Base-by-base conservation (phyloP, 2,113 vertebrate species). In the Salvelinus sp. region DNA sequence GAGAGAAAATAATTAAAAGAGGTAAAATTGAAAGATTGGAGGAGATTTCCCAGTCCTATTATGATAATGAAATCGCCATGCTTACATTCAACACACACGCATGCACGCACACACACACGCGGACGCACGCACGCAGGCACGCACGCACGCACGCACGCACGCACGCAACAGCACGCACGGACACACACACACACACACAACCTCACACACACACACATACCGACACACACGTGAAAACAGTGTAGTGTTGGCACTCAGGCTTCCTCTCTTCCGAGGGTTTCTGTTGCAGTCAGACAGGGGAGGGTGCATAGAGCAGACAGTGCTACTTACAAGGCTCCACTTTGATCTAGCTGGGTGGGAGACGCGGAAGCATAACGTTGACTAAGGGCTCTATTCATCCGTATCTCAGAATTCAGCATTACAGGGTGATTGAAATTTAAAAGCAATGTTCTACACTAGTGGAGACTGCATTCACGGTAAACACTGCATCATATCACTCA, bases 261-360 rank as follows among this genome's bases (percentile, higher is more conserved):
- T 13, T n/a, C 70, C 70, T 50, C 74, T 48, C 28, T 79, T 62
- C 69, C 10, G 69, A 66, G 27, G 73, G n/a, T n/a, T 84, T 81
- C 75, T 77, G 64, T 86, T 78, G 85, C 81, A 87, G 87, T 86
- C 81, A 87, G 87, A 87, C 83, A 83, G 76, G 80, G 83, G 86
- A 88, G n/a, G 87, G 88, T 88, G 73, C 82, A 78, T 68, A 12
- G 70, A 85, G 87, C 85, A 89, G 87, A 87, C 88, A 83, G 82
- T 80, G 79, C 85, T 82, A 88, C 82, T 86, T 88, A n/a, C n/a
- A 86, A 77, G 78, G 74, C 77, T 76, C 79, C 82, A 72, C 90
- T 92, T 93, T 90, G 79, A 92, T 92, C 92, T 89, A 74, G 69
- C 82, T 90, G 87, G 89, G 91, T 89, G 92, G 91, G 83, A 85